Evolutionary conservation across 2,888 invertebrate species (phyloP).

Genomic region (Pimpla rufipes): DNA sequence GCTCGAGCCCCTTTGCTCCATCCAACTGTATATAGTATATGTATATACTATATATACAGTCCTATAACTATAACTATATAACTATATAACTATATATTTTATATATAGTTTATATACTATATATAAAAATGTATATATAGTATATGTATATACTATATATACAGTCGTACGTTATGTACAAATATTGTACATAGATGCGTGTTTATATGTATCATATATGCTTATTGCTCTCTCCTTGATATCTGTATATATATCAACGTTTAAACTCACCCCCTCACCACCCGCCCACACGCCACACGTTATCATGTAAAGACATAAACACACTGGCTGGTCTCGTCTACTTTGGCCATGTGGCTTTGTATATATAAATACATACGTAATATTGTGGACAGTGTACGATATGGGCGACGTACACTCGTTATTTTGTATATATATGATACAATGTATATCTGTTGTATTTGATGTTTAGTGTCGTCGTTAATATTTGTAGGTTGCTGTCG

Average conservation of each 20-base stretch:
- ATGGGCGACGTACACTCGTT: too few relatives aligned
- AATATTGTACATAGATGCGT: constrained; percentile 50
- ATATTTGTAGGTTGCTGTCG: too few relatives aligned
- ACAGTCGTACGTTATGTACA: too few relatives aligned
- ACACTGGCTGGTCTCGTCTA: neutral
- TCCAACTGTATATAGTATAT: constrained; percentile 15
- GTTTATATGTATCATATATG: constrained; percentile 21
- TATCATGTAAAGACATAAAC: constrained; percentile 9
- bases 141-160: constrained; percentile 48
- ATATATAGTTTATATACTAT: too few relatives aligned
- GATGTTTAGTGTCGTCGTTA: too few relatives aligned
- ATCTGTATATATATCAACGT: constrained; percentile 40
- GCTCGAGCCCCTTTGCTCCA: constrained; percentile 50
- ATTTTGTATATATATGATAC: too few relatives aligned
- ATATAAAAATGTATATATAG: too few relatives aligned
- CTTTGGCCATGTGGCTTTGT: neutral
- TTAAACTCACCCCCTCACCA: constrained; percentile 4
- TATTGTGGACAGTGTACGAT: neutral
- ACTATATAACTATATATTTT: too few relatives aligned
- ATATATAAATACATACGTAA: neutral
- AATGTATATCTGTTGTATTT: too few relatives aligned
- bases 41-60: constrained; percentile 42
- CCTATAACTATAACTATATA: too few relatives aligned
- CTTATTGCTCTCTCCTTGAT: constrained; percentile 11
- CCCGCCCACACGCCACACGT: neutral